phyloP scores from a whole-genome alignment of 1,140 invertebrate species.

The Acromyrmex charruanus region DNA sequence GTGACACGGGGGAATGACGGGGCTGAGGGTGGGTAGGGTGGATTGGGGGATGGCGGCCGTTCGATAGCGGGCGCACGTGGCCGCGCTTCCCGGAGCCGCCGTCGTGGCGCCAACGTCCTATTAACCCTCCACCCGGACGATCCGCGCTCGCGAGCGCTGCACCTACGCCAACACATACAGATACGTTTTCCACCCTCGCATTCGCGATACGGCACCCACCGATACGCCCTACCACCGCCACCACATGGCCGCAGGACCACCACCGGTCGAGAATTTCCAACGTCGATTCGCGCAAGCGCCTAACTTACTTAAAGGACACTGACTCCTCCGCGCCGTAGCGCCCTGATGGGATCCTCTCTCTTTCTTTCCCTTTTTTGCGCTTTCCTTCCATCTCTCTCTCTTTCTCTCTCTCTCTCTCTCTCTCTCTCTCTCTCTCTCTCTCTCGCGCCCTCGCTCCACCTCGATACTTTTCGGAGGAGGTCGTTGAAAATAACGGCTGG shows the following conservation, averaged over 20 bases:
- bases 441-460: constrained; percentile 41
- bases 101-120: constrained; percentile 84
- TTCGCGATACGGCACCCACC: constrained; percentile 50
- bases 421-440: constrained; percentile 3
- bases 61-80: constrained; percentile 86
- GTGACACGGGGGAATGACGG: constrained; percentile 73
- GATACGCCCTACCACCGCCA: constrained; percentile 55
- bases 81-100: constrained; percentile 83
- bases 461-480: constrained; percentile 62
- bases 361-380: constrained; percentile 56
- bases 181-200: constrained; percentile 17
- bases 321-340: constrained; percentile 77
- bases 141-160: constrained; percentile 54
- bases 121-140: constrained; percentile 76
- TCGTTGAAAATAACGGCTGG: constrained; percentile 60
- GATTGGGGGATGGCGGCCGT: constrained; percentile 81
- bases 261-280: constrained; percentile 73
- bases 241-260: constrained; percentile 67
- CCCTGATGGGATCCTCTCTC: constrained; percentile 63
- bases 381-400: neutral
- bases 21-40: constrained; percentile 69
- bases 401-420: neutral
- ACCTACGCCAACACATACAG: neutral
- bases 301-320: constrained; percentile 85
- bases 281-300: constrained; percentile 79